A percentile compares a stretch with the other conserved stretches of the same genome.
Evolutionary conservation across 1,140 invertebrate genomes (phyloP).

Genomic region (Drosophila triauraria): DNA sequence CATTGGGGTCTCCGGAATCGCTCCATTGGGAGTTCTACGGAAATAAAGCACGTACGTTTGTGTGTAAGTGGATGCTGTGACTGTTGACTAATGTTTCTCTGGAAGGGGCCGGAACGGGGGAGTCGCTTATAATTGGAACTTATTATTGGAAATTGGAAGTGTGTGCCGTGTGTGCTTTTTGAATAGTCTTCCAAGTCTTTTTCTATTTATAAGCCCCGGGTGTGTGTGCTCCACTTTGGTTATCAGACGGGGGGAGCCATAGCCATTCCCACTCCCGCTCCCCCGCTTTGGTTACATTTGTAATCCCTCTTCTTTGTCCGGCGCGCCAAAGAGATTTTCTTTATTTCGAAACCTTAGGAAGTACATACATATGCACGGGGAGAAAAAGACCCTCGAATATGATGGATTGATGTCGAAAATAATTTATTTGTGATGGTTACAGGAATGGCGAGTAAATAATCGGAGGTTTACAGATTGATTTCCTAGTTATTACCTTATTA

Average conservation of each 20-base stretch:
- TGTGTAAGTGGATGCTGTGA: conserved; percentile 28
- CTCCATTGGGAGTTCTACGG: conserved; percentile 25
- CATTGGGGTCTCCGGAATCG: conserved; percentile 22
- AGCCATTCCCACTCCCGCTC: neutral
- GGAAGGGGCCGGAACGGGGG: neutral
- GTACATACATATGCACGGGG: neutral
- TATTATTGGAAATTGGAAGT: conserved; percentile 26
- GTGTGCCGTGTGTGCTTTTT: neutral
- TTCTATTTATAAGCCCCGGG: conserved; percentile 38
- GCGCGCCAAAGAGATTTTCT: conserved; percentile 30
- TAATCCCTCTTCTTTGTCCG: conserved; percentile 31
- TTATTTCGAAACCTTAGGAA: conserved; percentile 37
- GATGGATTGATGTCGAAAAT: neutral
- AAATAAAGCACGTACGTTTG: conserved; percentile 16
- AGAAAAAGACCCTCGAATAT: neutral
- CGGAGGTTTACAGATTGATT: neutral
- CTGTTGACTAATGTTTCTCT: neutral
- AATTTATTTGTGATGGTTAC: neutral
- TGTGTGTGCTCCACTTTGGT: conserved; percentile 40
- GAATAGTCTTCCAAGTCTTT: neutral
- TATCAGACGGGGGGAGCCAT: conserved; percentile 14
- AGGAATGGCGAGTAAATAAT: neutral
- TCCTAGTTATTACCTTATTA: neutral
- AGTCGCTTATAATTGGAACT: neutral
- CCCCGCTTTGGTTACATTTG: neutral